Evolutionary conservation across 2,113 vertebrate genomes (phyloP), one percentile per base, ranked within the genome.

Genomic region (Caretta caretta): DNA sequence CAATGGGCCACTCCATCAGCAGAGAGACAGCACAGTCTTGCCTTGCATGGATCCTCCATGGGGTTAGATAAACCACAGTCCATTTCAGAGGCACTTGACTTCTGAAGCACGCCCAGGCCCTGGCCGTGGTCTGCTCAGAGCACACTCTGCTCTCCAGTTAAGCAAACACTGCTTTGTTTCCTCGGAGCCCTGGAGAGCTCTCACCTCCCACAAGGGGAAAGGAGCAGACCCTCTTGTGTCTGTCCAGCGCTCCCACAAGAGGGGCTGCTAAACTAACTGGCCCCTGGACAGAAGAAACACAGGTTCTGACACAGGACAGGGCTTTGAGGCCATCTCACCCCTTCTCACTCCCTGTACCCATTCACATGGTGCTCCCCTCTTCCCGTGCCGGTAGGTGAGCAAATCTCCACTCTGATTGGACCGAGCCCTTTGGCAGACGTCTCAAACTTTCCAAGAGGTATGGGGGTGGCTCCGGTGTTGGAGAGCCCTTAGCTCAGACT

Each of bases 121-220:
- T 92, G 78, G 81, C 8, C 8, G 85, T 87, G 92, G 95, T 94
- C 98, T 97, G 92, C 88, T 20, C 78, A 92, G 82, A 91, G 93
- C 93, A 93, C 92, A 79, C 95, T 96, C 91, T 88, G 50, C 94
- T 97, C 94, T 95, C 94, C 94, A 95, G 96, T 92, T 95, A 96
- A 97, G 96, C 88, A 97, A 97, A 97, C 96, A 97, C 5, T 84
- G 94, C 17, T 97, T 98, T 97, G 96, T 98, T 97, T 97, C 96
- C 94, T 89, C 90, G 96, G 62, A 96, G 97, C 92, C 89, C 83
- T 96, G 56, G 85, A 98, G 97, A 96, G 94, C 95, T 92, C 96
- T 97, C 94, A 82, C 92, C 79, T 57, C 6, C 46, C 86, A 86
- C 92, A 91, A 92, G 82, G 92, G 91, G 85, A 96, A 96, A 96